Evolutionary conservation across 2,113 vertebrate genomes (phyloP), one percentile per base, ranked within the genome.

Genomic region (Sinocyclocheilus grahami): DNA sequence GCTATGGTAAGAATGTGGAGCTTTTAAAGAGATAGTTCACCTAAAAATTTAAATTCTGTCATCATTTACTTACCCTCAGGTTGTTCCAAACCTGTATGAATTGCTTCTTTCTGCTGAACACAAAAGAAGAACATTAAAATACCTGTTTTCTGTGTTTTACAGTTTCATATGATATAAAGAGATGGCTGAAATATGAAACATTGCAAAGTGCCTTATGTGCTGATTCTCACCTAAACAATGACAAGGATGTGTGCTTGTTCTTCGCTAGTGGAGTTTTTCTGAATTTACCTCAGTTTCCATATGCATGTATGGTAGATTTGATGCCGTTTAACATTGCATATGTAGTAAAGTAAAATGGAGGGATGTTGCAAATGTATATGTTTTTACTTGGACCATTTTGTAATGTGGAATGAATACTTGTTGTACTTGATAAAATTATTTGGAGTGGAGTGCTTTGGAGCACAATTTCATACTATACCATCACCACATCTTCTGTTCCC

Each of bases 381-480:
- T 87, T 83, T 67, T 11, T 79, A 80, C 71, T 78, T 87, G 48
- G 71, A 77, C 58, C 20, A 86, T 82, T 71, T 74, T 72, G n/a
- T 80, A 53, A 76, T 10, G 53, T 22, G 53, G 77, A 72, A 75
- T 62, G 5, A 75, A 55, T 24, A 63, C 46, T 76, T 39, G 13
- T 67, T 53, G 63, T 83, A 71, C 65, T 82, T 86, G 65, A 55
- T 58, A 9, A 42, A 75, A 20, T 6, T 0, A n/a, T 58, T 82
- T 82, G 24, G 67, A 71, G 18, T 71, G 85, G 65, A 62, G 65
- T 24, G 48, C 37, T 86, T 80, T 5, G 20, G 69, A 62, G 37
- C 48, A 86, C 24, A 18, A 46, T 72, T 81, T 51, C 27, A 74
- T 37, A 18, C 12, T 10, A 60, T 60, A 46, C 27, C 30, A 71